These are phyloP conservation scores for Entelurus aequoreus DNA, from an alignment of 2,113 vertebrate species.

Conservation along the genomic window DNA sequence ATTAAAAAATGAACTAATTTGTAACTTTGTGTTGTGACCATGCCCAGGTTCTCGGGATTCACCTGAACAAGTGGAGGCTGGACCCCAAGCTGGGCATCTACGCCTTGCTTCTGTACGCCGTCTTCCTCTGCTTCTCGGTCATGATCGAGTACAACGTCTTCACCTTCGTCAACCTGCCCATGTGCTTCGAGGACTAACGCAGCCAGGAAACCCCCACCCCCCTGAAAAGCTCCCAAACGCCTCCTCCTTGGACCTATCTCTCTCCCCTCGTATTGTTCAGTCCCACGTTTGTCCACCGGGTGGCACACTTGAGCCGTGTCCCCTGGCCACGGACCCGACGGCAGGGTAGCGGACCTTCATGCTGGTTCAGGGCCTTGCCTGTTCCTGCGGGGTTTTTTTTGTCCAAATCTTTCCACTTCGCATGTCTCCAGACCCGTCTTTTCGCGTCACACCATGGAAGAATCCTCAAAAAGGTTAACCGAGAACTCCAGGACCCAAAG, in stretches of 20 bases:
- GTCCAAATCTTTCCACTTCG: slow-evolving; percentile 51
- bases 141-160: slow-evolving; percentile 98
- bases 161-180: slow-evolving; percentile 98
- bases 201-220: slow-evolving; percentile 29
- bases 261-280: slow-evolving; percentile 21
- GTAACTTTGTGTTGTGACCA: no score
- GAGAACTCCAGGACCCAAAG: slow-evolving; percentile 32
- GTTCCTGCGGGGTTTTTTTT: slow-evolving; percentile 21
- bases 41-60: slow-evolving; percentile 85
- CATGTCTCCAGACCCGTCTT: slow-evolving; percentile 58
- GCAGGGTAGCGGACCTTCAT: slow-evolving; percentile 12
- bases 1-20: no score
- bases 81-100: slow-evolving; percentile 88
- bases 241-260: slow-evolving; percentile 33
- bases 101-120: slow-evolving; percentile 82
- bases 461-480: slow-evolving; percentile 22
- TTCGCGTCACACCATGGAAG: slow-evolving; percentile 13
- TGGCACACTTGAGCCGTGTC: slow-evolving; percentile 20
- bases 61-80: slow-evolving; percentile 91
- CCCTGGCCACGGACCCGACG: slow-evolving; percentile 15
- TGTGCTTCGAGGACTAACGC: slow-evolving; percentile 84
- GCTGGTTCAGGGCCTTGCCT: slow-evolving; percentile 24
- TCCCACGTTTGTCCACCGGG: slow-evolving; percentile 28
- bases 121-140: slow-evolving; percentile 96
- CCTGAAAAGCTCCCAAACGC: slow-evolving; percentile 5